Evolutionary conservation across 92 coral and sea anemone genomes (phyloP).

Genomic region (Zoanthus solanderi): DNA sequence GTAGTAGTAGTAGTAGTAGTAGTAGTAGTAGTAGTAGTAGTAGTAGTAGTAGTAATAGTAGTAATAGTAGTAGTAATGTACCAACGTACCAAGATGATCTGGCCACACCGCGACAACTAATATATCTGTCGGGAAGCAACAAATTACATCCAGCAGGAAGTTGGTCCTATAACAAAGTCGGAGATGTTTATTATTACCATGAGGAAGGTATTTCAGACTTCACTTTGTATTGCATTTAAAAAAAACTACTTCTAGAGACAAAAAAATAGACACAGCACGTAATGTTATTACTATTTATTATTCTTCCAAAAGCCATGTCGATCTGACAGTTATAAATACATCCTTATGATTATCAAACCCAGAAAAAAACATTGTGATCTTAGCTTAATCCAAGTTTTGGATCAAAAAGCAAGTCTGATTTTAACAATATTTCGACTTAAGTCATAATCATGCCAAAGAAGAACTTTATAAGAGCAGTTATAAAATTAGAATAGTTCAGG

Average conservation of each 20-base stretch:
- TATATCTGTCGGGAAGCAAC: slow-evolving; percentile 76
- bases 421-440: too few relatives aligned
- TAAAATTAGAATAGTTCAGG: background rate
- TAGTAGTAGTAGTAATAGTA: background rate
- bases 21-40: background rate
- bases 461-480: too few relatives aligned
- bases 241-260: background rate
- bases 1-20: background rate
- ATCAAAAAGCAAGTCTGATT: too few relatives aligned
- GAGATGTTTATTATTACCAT: too few relatives aligned
- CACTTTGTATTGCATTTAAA: background rate
- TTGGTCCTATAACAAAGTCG: slow-evolving; percentile 54
- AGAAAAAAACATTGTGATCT: too few relatives aligned
- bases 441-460: too few relatives aligned
- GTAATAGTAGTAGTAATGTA: background rate
- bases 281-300: too few relatives aligned
- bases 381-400: too few relatives aligned
- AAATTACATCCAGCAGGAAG: slow-evolving; percentile 73
- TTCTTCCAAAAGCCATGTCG: too few relatives aligned
- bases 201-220: background rate
- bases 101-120: slow-evolving; percentile 79
- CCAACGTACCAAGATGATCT: slow-evolving; percentile 66
- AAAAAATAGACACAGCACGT: too few relatives aligned
- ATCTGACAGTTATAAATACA: too few relatives aligned
- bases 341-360: too few relatives aligned